These are phyloP conservation scores for Phaonia tiefii DNA, from an alignment of 2,888 invertebrate species.

Conservation along the genomic window DNA sequence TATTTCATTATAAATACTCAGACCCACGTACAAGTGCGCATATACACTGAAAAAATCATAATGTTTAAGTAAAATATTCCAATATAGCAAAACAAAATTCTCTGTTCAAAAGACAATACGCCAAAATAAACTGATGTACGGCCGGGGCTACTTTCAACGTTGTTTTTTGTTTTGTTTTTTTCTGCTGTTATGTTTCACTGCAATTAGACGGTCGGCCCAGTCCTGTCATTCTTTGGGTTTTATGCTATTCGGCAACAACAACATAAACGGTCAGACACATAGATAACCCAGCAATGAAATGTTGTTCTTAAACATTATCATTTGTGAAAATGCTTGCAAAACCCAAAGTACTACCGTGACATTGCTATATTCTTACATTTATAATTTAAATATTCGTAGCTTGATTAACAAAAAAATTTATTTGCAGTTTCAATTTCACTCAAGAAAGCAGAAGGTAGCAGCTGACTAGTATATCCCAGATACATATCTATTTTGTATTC, in stretches of 20 bases:
- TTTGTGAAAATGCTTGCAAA: slow-evolving; percentile 10
- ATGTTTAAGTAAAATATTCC: slow-evolving; percentile 36
- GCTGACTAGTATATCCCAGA: too few relatives aligned
- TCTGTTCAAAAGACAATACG: not conserved
- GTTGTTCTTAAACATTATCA: not conserved
- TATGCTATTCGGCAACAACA: slow-evolving; percentile 42
- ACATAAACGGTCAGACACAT: not conserved
- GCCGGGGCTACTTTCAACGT: slow-evolving; percentile 54
- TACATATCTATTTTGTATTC: too few relatives aligned
- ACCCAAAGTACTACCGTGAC: too few relatives aligned
- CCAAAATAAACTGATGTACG: slow-evolving; percentile 51
- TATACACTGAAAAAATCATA: slow-evolving; percentile 31
- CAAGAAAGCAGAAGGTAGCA: too few relatives aligned
- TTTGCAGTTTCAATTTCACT: too few relatives aligned
- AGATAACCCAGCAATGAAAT: not conserved
- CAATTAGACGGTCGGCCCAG: slow-evolving; percentile 55
- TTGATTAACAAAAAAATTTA: too few relatives aligned
- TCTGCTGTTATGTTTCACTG: slow-evolving; percentile 36
- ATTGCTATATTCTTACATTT: too few relatives aligned
- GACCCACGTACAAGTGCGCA: slow-evolving; percentile 40
- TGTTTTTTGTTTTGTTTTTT: slow-evolving; percentile 17
- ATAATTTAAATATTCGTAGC: too few relatives aligned
- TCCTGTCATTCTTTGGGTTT: slow-evolving; percentile 45
- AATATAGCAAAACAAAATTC: not conserved
- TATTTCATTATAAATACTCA: slow-evolving; percentile 76